Base-by-base conservation (phyloP, 2,888 invertebrate genomes). In the Helobdella robusta region DNA sequence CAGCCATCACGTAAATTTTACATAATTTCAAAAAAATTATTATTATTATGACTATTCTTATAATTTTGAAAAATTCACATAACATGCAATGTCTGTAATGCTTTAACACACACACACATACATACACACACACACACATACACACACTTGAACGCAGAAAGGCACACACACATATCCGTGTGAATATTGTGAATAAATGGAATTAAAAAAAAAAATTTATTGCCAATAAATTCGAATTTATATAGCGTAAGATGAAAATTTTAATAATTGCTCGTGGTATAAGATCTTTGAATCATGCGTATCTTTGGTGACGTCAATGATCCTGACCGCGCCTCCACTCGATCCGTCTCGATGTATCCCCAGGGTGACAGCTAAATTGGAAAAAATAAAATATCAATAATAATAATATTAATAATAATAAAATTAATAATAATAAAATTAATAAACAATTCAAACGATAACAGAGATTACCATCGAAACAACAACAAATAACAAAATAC, bases 311-410 rank as follows among this genome's bases (percentile, higher is more conserved):
- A 62, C 34, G 20, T 48, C 44, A 48, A 62, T 46, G 30, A 62
- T 28, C 6, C 62, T n/a, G 11, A 62, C 50, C 25, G 50, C 62
- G 20, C 62, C 62, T 1, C 62, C 62, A 30, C 62, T 62, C 15
- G 62, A 48, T 8, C 62, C 62, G 32, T 62, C 62, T 44, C 62
- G 28, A 23, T 28, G 20, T 2, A 62, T 62, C 35, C 46, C 62
- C 30, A 62, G 30, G n/a, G 62, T 62, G 3, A 62, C 35, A 8
- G 50, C 62, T 62, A 25, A 32, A 40, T 11, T 11, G 15, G 15
- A 40, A 40, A 40, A 15, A 11, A 11, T 11, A 40, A 40, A 11
- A 8, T 40, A 15, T 40, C 15, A 40, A 15, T 15, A 40, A 15
- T 40, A 40, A 15, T 11, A 18, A 50, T 50, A 18, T 23, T 50